Conservation (phyloP, 2,888 invertebrate genomes). For the Oxytorus armatus region DNA sequence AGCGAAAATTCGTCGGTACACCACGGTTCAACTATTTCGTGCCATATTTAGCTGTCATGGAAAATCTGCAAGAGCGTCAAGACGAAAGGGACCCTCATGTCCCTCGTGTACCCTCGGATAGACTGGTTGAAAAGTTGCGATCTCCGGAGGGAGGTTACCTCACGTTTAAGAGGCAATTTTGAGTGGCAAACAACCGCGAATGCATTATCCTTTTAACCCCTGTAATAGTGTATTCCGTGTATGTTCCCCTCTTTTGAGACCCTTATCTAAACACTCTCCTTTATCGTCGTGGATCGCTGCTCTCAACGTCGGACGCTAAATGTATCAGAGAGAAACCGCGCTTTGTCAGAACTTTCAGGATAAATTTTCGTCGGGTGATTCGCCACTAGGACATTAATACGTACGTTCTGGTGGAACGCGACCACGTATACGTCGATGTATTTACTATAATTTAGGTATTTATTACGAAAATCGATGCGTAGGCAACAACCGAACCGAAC, state of each 20-base stretch:
- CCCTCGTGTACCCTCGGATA: constrained; percentile 4
- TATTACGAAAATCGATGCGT: too few species aligned
- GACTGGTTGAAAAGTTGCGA: constrained; percentile 21
- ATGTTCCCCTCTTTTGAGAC: background rate
- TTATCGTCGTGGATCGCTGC: background rate
- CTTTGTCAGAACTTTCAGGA: too few species aligned
- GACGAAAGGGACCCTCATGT: background rate
- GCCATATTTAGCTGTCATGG: constrained; percentile 34
- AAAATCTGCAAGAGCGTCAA: constrained; percentile 22
- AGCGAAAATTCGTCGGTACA: background rate
- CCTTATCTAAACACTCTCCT: background rate
- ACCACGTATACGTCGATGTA: too few species aligned
- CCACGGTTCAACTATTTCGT: constrained; percentile 34
- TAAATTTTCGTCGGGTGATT: too few species aligned
- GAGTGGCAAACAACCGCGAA: background rate
- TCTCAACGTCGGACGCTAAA: background rate
- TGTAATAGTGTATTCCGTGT: background rate
- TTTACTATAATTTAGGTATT: too few species aligned
- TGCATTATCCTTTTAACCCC: constrained; percentile 1
- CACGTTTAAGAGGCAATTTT: background rate
- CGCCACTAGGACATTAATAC: too few species aligned
- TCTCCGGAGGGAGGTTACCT: background rate
- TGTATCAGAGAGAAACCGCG: background rate
- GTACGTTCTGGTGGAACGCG: too few species aligned
- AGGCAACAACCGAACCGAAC: too few species aligned